Conservation (phyloP, 2,888 invertebrate genomes). For the Oscheius sp. region DNA sequence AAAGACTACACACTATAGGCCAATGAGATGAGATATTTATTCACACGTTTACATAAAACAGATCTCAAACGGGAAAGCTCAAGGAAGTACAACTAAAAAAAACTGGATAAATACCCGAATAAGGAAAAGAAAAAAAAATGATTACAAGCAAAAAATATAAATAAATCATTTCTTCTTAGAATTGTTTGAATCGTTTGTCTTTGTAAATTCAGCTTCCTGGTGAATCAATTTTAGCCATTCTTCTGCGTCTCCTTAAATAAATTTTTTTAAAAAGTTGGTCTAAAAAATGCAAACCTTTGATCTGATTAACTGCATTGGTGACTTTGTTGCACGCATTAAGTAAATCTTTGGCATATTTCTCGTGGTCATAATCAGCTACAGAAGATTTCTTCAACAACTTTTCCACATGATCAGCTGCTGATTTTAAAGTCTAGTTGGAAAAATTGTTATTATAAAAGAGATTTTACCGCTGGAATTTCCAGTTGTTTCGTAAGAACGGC, state of each 20-base stretch:
- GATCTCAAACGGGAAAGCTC: neutral
- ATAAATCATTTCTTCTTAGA: neutral
- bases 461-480: conserved; percentile 4
- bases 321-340: neutral
- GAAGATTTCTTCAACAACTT: neutral
- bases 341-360: conserved; percentile 23
- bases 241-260: conserved; percentile 1
- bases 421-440: neutral
- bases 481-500: neutral
- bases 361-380: conserved; percentile 11
- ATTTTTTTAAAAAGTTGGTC: neutral
- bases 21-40: too few species aligned
- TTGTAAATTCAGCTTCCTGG: neutral
- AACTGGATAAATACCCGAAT: neutral
- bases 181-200: neutral
- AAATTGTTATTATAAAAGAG: neutral
- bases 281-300: neutral
- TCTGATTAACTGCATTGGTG: neutral
- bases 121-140: neutral
- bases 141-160: neutral
- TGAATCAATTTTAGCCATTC: conserved; percentile 12
- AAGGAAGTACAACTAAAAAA: neutral
- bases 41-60: neutral
- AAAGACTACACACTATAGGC: too few species aligned
- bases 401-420: conserved; percentile 7